Base-by-base conservation (phyloP, 2,113 vertebrate species). In the Odocoileus hemionus region DNA sequence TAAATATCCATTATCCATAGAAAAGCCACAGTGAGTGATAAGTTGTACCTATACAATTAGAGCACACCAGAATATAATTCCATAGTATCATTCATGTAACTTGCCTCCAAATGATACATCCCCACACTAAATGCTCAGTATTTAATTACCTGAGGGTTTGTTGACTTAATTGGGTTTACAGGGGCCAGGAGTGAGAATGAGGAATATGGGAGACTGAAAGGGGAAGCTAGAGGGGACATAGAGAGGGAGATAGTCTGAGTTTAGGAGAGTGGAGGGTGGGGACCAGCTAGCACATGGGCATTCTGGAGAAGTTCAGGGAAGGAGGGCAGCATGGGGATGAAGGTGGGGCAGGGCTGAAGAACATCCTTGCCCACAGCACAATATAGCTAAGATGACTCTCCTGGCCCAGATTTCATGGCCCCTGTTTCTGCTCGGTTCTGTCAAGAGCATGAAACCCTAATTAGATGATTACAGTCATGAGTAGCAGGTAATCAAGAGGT, bases 401-500 rank as follows among this genome's bases (percentile, higher is more conserved):
- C 21, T 39, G 85, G 74, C n/a, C 33, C 15, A 17, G 84, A 25
- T 92, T 84, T 67, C 88, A 60, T 70, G 84, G 45, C 23, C 61
- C 14, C 9, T 94, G 80, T 88, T 36, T 97, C 79, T 83, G 70
- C 78, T 89, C 36, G 86, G 55, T 58, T 89, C 58, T 76, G 82
- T 9, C 16, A 92, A 91, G 79, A 86, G 50, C n/a, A 45, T 7
- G 86, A 61, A 39, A 84, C 57, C 60, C 47, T 96, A 89, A 86
- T 95, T 60, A 78, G 54, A 76, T 91, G 94, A 70, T 60, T 79
- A 50, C 76, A 92, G 33, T 96, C 91, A 54, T 1, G 55, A 83
- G 95, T 17, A 93, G 86, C 86, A 92, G 57, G 91, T 74, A 93
- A 95, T 97, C 76, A 91, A 86, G 67, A 97, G 58, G 28, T 33